Conservation (phyloP, 2,888 invertebrate species). For the Melipona bicolor region DNA sequence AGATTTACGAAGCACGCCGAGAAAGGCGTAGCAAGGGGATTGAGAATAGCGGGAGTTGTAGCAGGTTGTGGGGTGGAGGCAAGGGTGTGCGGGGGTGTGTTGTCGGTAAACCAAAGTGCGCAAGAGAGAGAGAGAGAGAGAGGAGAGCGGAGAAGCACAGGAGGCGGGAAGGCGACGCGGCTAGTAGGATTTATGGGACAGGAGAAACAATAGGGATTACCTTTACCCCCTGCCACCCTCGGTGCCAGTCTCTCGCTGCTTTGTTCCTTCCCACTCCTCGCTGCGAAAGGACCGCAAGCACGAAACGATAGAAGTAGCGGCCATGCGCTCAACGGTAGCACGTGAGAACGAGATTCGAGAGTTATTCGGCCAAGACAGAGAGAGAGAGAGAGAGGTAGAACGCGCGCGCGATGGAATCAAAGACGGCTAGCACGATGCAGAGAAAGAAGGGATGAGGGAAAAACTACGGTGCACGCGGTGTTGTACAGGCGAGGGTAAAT, state of each 20-base stretch:
- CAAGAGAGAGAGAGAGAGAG: slow-evolving; percentile 23
- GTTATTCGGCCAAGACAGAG: slow-evolving; percentile 48
- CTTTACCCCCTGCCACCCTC: slow-evolving; percentile 51
- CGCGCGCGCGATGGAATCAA: background rate
- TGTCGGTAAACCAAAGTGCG: slow-evolving; percentile 58
- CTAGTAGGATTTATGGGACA: slow-evolving; percentile 77
- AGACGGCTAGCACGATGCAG: background rate
- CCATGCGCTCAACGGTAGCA: slow-evolving; percentile 15
- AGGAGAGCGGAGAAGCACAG: slow-evolving; percentile 34
- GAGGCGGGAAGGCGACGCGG: slow-evolving; percentile 58
- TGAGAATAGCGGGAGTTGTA: slow-evolving; percentile 43
- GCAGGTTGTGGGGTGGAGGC: slow-evolving; percentile 16
- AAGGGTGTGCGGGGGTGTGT: slow-evolving; percentile 32
- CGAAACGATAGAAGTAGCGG: slow-evolving; percentile 63
- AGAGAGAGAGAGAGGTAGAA: background rate
- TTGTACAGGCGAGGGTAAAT: slow-evolving; percentile 22
- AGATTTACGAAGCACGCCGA: slow-evolving; percentile 77
- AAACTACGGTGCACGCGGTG: background rate
- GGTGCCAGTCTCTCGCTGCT: slow-evolving; percentile 29
- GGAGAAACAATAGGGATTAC: slow-evolving; percentile 79
- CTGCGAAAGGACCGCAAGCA: slow-evolving; percentile 57
- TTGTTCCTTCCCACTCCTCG: slow-evolving; percentile 55
- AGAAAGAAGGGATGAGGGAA: too few relatives aligned
- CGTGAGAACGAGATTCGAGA: slow-evolving; percentile 53
- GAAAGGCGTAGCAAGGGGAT: slow-evolving; percentile 64